phyloP scores from a whole-genome alignment of 1,140 invertebrate genomes.

The Dreissena rostriformis region DNA sequence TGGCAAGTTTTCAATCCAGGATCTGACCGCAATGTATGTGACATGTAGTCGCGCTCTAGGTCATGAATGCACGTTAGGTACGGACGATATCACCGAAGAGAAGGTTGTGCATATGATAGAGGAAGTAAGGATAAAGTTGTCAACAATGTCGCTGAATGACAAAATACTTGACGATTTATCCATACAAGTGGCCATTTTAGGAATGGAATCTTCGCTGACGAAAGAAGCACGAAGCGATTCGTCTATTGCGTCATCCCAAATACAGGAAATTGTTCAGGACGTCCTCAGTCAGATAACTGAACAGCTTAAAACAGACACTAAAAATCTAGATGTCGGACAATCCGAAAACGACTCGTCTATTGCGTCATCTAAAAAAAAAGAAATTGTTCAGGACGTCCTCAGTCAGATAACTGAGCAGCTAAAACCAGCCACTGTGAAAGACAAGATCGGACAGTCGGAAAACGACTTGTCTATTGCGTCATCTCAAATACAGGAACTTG shows the following conservation, averaged over 20 bases:
- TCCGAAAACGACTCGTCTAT: neutral
- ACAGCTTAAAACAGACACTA: neutral
- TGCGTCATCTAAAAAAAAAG: conserved; percentile 21
- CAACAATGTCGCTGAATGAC: conserved; percentile 7
- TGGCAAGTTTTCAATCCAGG: conserved; percentile 1
- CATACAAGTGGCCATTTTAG: conserved; percentile 39
- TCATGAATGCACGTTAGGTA: neutral
- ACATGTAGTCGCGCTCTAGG: conserved; percentile 15
- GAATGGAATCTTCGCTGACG: conserved; percentile 15
- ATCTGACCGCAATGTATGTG: conserved; percentile 15
- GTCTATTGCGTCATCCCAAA: conserved; percentile 28
- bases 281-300: conserved; percentile 22
- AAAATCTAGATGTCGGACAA: neutral
- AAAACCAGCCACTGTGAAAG: neutral
- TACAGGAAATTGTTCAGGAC: conserved; percentile 31
- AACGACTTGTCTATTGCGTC: conserved; percentile 29
- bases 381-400: conserved; percentile 30
- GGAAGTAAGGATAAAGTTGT: conserved; percentile 13
- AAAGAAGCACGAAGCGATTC: conserved; percentile 2
- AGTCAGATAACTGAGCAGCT: conserved; percentile 29
- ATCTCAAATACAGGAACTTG: conserved; percentile 20
- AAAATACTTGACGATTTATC: conserved; percentile 32
- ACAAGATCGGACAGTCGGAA: neutral
- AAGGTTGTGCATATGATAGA: conserved; percentile 22
- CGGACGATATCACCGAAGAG: neutral